phyloP scores from a whole-genome alignment of 2,888 invertebrate genomes.

The Lithophane ornitopus region DNA sequence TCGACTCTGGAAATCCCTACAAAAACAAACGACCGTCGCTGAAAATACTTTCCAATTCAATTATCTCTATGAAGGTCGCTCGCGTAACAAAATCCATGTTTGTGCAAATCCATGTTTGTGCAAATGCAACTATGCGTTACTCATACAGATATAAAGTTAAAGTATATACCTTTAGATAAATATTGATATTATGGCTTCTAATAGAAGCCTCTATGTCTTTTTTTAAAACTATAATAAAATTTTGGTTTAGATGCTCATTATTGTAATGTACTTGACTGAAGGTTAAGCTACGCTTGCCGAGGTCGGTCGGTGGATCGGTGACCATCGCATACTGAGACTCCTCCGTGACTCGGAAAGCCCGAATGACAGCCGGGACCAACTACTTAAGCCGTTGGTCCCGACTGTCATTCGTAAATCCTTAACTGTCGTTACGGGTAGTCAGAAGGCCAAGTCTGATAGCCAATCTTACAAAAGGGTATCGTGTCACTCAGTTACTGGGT shows the following conservation, averaged over 20 bases:
- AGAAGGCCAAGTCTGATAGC: no score
- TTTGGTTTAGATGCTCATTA: not conserved
- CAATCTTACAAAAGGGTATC: no score
- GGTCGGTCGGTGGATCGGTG: not conserved
- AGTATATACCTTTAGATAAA: not conserved
- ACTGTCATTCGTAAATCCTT: not conserved
- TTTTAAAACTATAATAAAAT: not conserved
- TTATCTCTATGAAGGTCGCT: slow-evolving; percentile 46
- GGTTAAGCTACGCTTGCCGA: not conserved
- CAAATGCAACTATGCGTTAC: slow-evolving; percentile 7
- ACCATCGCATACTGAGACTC: not conserved
- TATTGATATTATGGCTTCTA: not conserved
- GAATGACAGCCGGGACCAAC: no score
- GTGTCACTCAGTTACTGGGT: no score
- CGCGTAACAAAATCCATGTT: slow-evolving; percentile 48
- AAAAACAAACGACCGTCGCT: slow-evolving; percentile 31
- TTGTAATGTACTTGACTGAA: no score
- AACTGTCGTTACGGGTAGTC: no score
- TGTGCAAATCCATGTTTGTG: slow-evolving; percentile 44
- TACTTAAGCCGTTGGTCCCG: not conserved
- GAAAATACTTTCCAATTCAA: slow-evolving; percentile 46
- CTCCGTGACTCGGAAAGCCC: not conserved
- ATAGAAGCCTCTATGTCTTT: no score
- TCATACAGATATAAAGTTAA: not conserved
- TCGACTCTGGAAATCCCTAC: not conserved